Conservation (phyloP, 1,140 invertebrate species). For the Wasmannia auropunctata region DNA sequence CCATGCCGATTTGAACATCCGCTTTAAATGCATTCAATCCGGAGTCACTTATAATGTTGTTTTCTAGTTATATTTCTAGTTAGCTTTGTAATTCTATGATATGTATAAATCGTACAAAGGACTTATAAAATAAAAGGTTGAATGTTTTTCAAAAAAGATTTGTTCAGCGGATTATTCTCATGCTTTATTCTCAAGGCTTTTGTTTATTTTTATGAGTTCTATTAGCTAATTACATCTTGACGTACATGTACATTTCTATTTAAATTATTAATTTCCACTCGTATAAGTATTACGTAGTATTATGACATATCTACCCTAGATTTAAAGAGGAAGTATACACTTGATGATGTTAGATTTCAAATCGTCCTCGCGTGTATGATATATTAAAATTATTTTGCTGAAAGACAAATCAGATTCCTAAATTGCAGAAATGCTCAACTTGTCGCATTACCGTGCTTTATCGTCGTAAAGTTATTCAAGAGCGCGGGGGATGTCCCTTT, state of each 20-base stretch:
- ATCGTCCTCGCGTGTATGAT: neutral
- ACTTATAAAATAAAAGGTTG: neutral
- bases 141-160: neutral
- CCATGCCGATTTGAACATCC: neutral
- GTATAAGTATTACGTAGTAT: neutral
- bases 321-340: neutral
- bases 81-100: neutral
- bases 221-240: neutral
- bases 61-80: neutral
- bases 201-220: neutral
- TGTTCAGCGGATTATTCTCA: neutral
- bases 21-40: neutral
- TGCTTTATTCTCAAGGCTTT: neutral
- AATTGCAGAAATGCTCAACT: neutral
- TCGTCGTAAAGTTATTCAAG: neutral
- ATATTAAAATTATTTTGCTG: neutral
- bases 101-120: neutral
- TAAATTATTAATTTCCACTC: neutral
- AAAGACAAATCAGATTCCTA: neutral
- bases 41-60: neutral
- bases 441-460: neutral
- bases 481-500: neutral
- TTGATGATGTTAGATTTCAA: neutral
- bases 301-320: neutral
- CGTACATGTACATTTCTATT: neutral